Conservation (phyloP, 2,888 invertebrate genomes). For the Dione vanillae region DNA sequence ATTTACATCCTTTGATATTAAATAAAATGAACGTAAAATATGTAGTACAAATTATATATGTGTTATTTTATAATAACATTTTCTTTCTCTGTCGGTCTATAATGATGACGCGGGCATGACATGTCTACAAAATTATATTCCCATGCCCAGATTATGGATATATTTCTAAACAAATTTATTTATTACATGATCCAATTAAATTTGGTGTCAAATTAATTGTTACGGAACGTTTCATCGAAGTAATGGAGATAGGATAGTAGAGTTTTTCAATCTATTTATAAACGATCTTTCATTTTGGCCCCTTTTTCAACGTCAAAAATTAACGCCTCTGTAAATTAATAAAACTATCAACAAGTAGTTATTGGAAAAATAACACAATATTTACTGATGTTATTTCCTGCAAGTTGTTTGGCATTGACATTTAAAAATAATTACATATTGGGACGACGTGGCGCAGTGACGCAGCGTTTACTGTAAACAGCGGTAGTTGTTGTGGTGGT, state of each 20-base stretch:
- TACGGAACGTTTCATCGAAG: neutral
- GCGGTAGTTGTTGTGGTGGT: too few relatives aligned
- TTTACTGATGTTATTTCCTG: conserved; percentile 19
- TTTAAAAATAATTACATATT: neutral
- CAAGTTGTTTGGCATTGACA: neutral
- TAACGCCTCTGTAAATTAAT: conserved; percentile 17
- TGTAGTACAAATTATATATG: too few relatives aligned
- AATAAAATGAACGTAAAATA: too few relatives aligned
- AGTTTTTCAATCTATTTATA: conserved; percentile 11
- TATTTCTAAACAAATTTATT: neutral
- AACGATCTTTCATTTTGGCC: conserved; percentile 6
- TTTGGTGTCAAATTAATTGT: neutral
- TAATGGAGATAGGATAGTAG: neutral
- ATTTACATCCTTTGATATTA: too few relatives aligned
- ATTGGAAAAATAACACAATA: neutral
- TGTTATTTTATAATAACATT: too few relatives aligned
- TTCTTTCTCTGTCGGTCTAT: too few relatives aligned
- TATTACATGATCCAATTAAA: neutral
- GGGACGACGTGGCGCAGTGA: neutral
- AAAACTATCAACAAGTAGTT: conserved; percentile 12
- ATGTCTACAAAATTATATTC: too few relatives aligned
- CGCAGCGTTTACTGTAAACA: too few relatives aligned
- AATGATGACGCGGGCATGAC: too few relatives aligned
- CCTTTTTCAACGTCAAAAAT: conserved; percentile 7
- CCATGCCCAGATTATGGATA: too few relatives aligned